These are phyloP conservation scores for Thysanoteuthis rhombus DNA, from an alignment of 2,888 invertebrate species.

Conservation along the genomic window DNA sequence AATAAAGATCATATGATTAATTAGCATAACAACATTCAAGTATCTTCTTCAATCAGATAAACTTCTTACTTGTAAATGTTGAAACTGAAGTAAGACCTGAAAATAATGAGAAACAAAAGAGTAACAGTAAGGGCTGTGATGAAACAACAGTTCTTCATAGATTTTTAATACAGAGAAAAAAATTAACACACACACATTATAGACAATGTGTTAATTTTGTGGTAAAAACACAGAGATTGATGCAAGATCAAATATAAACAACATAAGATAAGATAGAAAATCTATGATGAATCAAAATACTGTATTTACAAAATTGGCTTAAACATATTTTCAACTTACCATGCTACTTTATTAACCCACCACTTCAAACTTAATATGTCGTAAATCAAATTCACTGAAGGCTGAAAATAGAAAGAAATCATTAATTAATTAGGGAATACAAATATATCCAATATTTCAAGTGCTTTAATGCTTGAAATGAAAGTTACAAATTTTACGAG, in stretches of 20 bases:
- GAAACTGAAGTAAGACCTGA: conserved; percentile 54
- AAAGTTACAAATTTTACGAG: background rate
- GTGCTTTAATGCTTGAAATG: background rate
- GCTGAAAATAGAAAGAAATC: conserved; percentile 46
- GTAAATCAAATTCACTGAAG: conserved; percentile 53
- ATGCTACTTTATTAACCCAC: conserved; percentile 60
- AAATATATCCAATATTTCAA: background rate
- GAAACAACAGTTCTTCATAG: background rate
- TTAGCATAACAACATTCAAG: background rate
- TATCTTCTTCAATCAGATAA: background rate
- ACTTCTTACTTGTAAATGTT: conserved; percentile 55
- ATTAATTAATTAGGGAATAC: too few species aligned
- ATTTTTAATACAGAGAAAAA: too few species aligned
- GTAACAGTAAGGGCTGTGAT: background rate
- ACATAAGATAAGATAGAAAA: background rate
- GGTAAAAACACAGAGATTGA: background rate
- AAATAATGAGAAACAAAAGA: conserved; percentile 36
- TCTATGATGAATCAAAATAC: background rate
- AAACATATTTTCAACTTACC: conserved; percentile 50
- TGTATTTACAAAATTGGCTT: too few species aligned
- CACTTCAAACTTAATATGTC: conserved; percentile 60
- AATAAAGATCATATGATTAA: background rate
- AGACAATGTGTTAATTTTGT: too few species aligned
- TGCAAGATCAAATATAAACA: background rate
- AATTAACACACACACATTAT: too few species aligned